These are phyloP conservation scores for Pseudococcus longispinus DNA, from an alignment of 2,888 invertebrate species.

Conservation along the genomic window DNA sequence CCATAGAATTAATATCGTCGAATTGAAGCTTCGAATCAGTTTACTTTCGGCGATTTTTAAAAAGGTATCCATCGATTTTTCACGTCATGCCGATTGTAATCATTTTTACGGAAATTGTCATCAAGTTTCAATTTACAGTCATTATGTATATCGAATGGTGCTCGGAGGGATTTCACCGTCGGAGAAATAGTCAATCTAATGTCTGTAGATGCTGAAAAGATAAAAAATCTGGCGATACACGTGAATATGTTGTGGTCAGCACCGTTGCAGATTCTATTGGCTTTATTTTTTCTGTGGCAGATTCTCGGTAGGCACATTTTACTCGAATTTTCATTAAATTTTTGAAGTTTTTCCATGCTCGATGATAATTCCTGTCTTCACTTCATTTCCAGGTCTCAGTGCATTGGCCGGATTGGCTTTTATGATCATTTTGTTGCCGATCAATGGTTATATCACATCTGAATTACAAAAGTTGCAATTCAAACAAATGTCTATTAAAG, in stretches of 20 bases:
- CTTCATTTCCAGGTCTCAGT: conserved; percentile 64
- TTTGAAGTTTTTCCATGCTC: not conserved
- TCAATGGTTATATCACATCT: conserved; percentile 64
- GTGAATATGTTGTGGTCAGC: conserved; percentile 66
- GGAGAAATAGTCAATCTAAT: conserved; percentile 67
- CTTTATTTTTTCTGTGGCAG: conserved; percentile 66
- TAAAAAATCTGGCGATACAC: conserved; percentile 64
- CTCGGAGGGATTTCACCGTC: conserved; percentile 64
- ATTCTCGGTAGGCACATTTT: conserved; percentile 62
- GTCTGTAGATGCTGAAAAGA: conserved; percentile 65
- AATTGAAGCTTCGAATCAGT: conserved; percentile 68
- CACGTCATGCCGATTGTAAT: not conserved
- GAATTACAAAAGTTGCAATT: conserved; percentile 65
- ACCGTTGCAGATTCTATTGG: conserved; percentile 67
- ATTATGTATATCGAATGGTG: conserved; percentile 63
- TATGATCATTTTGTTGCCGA: conserved; percentile 67
- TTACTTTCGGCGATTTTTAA: conserved; percentile 67
- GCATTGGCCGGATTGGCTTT: conserved; percentile 69
- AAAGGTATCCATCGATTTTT: not conserved
- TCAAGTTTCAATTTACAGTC: conserved; percentile 59
- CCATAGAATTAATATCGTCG: conserved; percentile 66
- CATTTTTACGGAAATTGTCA: not conserved
- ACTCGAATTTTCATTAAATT: not conserved
- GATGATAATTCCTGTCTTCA: not conserved
- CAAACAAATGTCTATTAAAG: conserved; percentile 67